Percentiles rank a stretch among this genome's conserved stretches.
Conservation (phyloP, 2,888 invertebrate genomes). For the Athrips mouffetella region DNA sequence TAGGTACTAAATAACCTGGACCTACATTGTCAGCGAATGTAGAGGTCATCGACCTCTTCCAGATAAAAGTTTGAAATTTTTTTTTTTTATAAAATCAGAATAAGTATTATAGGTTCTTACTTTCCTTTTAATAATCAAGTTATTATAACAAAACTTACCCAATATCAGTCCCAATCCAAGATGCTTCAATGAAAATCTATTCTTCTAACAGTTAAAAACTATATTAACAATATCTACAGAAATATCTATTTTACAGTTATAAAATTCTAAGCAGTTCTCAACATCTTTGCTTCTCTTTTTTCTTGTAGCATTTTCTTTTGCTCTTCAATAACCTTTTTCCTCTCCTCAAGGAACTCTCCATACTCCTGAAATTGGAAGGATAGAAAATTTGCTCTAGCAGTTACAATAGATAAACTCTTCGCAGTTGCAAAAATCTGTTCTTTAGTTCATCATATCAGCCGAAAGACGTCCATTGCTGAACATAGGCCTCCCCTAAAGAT, state of each 20-base stretch:
- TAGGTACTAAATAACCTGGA: no score
- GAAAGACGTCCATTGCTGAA: no score
- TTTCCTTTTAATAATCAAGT: not conserved
- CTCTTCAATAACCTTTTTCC: constrained; percentile 82
- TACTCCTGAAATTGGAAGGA: constrained; percentile 80
- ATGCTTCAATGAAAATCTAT: not conserved
- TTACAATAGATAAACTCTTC: constrained; percentile 5
- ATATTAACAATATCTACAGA: constrained; percentile 17
- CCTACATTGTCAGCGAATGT: no score
- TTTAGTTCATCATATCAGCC: no score
- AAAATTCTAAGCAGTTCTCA: constrained; percentile 81
- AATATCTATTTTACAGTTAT: constrained; percentile 18
- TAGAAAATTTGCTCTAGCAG: not conserved
- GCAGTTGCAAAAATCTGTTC: no score
- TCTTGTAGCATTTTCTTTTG: constrained; percentile 88
- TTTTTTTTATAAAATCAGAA: no score
- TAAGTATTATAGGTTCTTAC: no score
- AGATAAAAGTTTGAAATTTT: no score
- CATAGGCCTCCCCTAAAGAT: no score
- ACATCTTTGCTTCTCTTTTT: constrained; percentile 92
- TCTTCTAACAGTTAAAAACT: constrained; percentile 13
- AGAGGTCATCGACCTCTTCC: no score
- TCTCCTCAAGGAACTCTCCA: constrained; percentile 86
- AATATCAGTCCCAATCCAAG: no score
- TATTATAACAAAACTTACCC: no score